These are phyloP conservation scores for Falco cherrug DNA, from an alignment of 2,797 vertebrate genomes.

Conservation along the genomic window DNA sequence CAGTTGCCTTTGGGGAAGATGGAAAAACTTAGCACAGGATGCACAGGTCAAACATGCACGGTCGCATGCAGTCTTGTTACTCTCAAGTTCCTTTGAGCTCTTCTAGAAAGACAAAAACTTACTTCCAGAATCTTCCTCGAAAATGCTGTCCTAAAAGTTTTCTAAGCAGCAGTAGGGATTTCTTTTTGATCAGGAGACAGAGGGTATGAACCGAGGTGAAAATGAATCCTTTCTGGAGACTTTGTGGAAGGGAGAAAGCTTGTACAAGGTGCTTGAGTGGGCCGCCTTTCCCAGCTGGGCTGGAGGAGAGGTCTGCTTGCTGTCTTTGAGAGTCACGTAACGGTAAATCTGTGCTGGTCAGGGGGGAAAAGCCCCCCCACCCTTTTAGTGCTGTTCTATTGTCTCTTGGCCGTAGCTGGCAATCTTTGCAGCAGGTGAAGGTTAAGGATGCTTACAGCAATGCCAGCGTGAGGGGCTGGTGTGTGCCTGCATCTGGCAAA, in stretches of 20 bases:
- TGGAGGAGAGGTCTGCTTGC: not conserved
- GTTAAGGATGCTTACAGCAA: not conserved
- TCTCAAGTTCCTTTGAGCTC: not conserved
- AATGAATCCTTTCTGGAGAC: not conserved
- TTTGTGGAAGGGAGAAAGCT: not conserved
- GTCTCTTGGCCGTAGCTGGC: not conserved
- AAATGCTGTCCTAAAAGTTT: not conserved
- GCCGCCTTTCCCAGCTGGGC: not conserved
- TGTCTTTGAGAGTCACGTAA: not conserved
- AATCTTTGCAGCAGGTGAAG: not conserved
- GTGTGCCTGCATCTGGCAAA: not conserved
- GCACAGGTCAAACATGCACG: accelerated
- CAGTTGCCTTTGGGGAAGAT: not conserved
- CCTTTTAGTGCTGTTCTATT: not conserved
- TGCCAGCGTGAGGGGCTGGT: accelerated
- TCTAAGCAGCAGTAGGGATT: not conserved
- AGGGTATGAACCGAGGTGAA: not conserved
- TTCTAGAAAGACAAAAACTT: not conserved
- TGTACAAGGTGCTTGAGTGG: not conserved
- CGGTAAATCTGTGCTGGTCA: not conserved
- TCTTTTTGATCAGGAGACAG: not conserved
- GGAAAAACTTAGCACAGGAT: not conserved
- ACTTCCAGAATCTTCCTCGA: not conserved
- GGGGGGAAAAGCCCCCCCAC: too few species aligned
- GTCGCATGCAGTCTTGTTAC: accelerated